Evolutionary conservation across 2,113 vertebrate genomes (phyloP).

Genomic region (Esox niger): DNA sequence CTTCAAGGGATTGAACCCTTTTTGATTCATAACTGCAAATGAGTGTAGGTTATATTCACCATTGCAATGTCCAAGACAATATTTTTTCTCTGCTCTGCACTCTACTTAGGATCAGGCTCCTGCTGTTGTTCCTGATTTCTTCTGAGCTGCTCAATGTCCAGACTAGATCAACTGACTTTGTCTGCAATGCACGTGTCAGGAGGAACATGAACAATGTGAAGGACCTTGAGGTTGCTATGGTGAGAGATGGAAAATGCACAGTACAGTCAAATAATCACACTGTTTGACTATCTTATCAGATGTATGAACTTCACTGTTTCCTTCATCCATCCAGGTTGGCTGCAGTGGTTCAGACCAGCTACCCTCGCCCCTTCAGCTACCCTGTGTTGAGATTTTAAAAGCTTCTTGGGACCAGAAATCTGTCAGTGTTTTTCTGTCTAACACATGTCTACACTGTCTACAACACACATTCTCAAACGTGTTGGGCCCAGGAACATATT

Average conservation of each 20-base stretch:
- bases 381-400: constrained; percentile 29
- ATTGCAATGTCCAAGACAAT: background rate
- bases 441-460: background rate
- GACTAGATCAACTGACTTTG: constrained; percentile 36
- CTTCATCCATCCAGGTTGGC: constrained; percentile 18
- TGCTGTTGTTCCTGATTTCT: constrained; percentile 52
- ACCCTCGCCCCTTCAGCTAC: constrained; percentile 37
- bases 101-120: constrained; percentile 50
- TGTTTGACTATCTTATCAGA: background rate
- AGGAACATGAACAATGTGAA: background rate
- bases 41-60: background rate
- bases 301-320: background rate
- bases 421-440: constrained; percentile 42
- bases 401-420: constrained; percentile 49
- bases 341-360: constrained; percentile 40
- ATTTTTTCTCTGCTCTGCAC: background rate
- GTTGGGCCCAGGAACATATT: too few species aligned
- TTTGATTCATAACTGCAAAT: too few species aligned
- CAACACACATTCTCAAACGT: background rate
- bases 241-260: constrained; percentile 26
- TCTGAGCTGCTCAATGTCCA: constrained; percentile 32
- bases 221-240: constrained; percentile 26
- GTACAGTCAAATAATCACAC: background rate
- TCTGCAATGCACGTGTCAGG: constrained; percentile 33
- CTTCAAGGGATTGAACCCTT: too few species aligned